These are phyloP conservation scores for Bombus ignitus DNA, from an alignment of 1,140 invertebrate genomes.

Conservation along the genomic window DNA sequence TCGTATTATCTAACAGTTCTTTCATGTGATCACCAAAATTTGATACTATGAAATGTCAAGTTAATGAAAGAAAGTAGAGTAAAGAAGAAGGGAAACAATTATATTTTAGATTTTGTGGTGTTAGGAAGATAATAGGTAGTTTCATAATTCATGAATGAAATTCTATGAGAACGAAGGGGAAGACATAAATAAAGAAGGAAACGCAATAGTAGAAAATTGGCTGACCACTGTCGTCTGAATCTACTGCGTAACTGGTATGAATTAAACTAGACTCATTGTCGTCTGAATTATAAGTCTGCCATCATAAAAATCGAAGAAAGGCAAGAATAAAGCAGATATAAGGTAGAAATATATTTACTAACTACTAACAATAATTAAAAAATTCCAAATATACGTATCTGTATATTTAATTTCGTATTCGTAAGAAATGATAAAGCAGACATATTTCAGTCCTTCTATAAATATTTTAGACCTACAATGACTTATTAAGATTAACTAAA, in stretches of 20 bases:
- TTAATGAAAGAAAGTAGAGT: no score
- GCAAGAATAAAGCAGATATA: background rate
- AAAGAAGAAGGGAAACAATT: background rate
- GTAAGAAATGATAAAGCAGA: background rate
- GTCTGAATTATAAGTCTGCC: background rate
- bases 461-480: no score
- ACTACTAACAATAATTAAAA: background rate
- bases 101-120: background rate
- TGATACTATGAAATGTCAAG: no score
- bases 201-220: background rate
- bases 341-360: background rate
- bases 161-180: no score
- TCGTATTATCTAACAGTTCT: no score
- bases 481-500: no score
- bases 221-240: background rate
- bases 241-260: background rate
- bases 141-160: background rate
- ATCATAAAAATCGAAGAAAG: background rate
- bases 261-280: background rate
- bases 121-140: no score
- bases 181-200: background rate
- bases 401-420: background rate
- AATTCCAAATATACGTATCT: background rate
- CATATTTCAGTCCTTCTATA: background rate
- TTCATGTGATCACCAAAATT: no score